phyloP scores from a whole-genome alignment of 2,888 invertebrate genomes.

The Pollenia griseotomentosa region DNA sequence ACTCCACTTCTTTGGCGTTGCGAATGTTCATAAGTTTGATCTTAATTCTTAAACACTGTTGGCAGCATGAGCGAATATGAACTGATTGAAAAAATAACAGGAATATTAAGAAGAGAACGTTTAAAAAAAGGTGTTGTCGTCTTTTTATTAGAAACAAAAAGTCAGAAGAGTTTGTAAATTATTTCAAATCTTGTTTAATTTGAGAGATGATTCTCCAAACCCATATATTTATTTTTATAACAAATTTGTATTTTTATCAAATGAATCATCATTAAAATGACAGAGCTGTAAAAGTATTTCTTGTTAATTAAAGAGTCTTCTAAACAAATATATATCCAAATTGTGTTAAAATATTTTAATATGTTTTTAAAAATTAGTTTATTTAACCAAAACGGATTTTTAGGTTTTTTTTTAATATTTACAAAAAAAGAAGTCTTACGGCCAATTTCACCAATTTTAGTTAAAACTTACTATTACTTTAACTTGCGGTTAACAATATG shows the following conservation, averaged over 20 bases:
- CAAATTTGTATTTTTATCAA: conserved; percentile 5
- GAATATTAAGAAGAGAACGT: neutral
- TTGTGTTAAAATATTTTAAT: too few relatives aligned
- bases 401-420: neutral
- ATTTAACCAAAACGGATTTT: neutral
- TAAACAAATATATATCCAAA: too few relatives aligned
- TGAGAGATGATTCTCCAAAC: conserved; percentile 16
- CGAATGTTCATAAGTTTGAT: too few relatives aligned
- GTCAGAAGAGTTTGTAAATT: neutral
- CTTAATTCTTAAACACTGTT: too few relatives aligned
- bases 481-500: too few relatives aligned
- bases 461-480: too few relatives aligned
- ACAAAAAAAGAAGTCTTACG: too few relatives aligned
- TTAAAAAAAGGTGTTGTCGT: conserved; percentile 19
- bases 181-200: neutral
- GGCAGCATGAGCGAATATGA: too few relatives aligned
- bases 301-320: too few relatives aligned
- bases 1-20: neutral
- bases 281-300: too few relatives aligned
- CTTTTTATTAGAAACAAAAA: neutral
- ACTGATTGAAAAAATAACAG: neutral
- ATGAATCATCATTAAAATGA: conserved; percentile 9
- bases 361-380: neutral
- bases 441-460: too few relatives aligned
- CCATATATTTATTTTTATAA: conserved; percentile 6